phyloP scores from a whole-genome alignment of 1,140 invertebrate species.

The Phymastichus coffea region DNA sequence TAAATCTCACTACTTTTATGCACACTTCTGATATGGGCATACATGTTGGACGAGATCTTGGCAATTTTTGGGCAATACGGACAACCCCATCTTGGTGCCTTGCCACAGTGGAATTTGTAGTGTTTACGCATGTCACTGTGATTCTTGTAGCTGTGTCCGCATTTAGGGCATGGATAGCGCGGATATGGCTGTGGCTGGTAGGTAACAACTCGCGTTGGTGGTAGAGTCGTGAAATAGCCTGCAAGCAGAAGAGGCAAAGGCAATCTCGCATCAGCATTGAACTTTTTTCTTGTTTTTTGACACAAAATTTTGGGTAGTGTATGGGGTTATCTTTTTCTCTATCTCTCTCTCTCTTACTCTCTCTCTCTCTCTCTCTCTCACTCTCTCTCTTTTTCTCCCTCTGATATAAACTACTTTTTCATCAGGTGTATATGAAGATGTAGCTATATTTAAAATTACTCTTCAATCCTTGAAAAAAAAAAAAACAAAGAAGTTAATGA shows the following conservation, averaged over 20 bases:
- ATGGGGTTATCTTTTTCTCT: no score
- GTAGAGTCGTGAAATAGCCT: constrained; percentile 27
- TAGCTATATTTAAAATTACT: no score
- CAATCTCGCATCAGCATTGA: neutral
- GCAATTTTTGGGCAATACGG: constrained; percentile 65
- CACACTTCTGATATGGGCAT: constrained; percentile 43
- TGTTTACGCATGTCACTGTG: constrained; percentile 56
- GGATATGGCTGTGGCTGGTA: neutral
- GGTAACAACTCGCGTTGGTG: no score
- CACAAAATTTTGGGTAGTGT: no score
- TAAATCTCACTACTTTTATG: constrained; percentile 36
- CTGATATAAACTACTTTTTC: no score
- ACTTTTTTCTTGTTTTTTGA: no score
- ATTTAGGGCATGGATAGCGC: constrained; percentile 45
- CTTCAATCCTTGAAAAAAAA: no score
- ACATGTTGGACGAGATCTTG: constrained; percentile 49
- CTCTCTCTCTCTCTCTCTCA: no score
- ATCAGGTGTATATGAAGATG: no score
- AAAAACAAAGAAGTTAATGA: no score
- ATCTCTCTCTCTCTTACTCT: no score
- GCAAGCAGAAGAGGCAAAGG: constrained; percentile 19
- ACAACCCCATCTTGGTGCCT: constrained; percentile 75
- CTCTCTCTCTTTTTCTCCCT: no score
- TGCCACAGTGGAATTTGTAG: constrained; percentile 79
- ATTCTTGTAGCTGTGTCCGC: constrained; percentile 51